Conservation (phyloP, 2,113 vertebrate genomes). For the Erpornis zantholeuca region DNA sequence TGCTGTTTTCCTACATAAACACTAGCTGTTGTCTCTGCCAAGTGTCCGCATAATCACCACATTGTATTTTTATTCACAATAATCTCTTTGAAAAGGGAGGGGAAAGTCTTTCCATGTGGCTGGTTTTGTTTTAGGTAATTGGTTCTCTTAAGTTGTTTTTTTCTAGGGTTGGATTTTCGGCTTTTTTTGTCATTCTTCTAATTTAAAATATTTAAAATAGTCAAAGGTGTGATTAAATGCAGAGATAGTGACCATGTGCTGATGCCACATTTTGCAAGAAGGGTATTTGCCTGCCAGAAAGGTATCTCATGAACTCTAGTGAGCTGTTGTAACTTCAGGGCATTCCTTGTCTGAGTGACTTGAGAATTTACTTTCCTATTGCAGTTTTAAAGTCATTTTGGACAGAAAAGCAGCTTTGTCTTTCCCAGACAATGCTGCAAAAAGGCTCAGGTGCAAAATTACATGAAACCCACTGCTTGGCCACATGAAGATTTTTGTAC, state of each 20-base stretch:
- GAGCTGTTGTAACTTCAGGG: not conserved
- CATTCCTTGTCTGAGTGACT: not conserved
- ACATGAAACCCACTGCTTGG: not conserved
- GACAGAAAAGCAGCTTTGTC: not conserved
- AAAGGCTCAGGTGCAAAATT: not conserved
- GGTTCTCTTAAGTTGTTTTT: not conserved
- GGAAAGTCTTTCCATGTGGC: not conserved
- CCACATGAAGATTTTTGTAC: not conserved
- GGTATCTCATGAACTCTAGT: not conserved
- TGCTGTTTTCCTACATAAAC: not conserved
- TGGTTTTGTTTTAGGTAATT: not conserved
- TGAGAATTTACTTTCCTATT: not conserved
- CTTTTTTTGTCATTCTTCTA: not conserved
- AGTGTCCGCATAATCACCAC: not conserved
- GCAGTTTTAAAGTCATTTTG: not conserved
- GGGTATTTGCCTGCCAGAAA: not conserved
- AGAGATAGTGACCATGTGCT: not conserved
- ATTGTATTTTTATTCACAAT: conserved; percentile 15
- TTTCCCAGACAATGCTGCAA: not conserved
- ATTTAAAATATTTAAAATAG: no score
- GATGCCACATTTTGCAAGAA: not conserved
- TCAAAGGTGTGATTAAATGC: not conserved
- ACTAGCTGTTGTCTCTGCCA: not conserved
- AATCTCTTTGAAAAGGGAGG: not conserved
- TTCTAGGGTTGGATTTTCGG: not conserved